Conservation (phyloP, 1,140 invertebrate genomes). For the Drosophila willistoni region DNA sequence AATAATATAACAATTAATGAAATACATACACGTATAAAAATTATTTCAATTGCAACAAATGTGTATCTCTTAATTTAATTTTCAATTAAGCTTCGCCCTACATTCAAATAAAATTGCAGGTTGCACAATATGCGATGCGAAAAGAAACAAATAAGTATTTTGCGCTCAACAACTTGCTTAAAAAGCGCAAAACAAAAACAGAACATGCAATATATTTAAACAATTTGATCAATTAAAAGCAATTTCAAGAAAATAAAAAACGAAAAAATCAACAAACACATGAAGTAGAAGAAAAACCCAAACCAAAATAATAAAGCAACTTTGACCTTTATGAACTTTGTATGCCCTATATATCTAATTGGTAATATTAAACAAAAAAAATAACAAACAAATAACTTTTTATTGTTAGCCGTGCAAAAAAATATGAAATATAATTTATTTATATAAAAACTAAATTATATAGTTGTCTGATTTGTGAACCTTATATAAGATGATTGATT, state of each 20-base stretch:
- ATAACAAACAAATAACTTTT: too few species aligned
- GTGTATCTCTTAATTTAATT: slow-evolving; percentile 1
- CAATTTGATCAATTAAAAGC: slow-evolving; percentile 76
- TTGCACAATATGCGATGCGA: neutral
- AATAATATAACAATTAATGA: neutral
- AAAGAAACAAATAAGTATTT: neutral
- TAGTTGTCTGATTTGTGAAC: too few species aligned
- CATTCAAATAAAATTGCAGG: neutral
- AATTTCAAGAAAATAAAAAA: slow-evolving; percentile 45
- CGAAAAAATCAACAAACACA: slow-evolving; percentile 23
- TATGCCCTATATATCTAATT: too few species aligned
- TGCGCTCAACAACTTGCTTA: neutral
- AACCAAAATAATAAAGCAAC: neutral
- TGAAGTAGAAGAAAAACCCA: neutral
- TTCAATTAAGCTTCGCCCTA: neutral
- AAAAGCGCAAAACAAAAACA: neutral
- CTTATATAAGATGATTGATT: too few species aligned
- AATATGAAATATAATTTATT: too few species aligned
- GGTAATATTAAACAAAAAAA: too few species aligned
- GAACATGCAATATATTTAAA: slow-evolving; percentile 50
- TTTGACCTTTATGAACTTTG: too few species aligned
- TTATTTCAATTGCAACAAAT: neutral
- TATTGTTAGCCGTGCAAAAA: too few species aligned
- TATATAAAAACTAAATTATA: too few species aligned
- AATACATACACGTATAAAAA: neutral